Conservation (phyloP, 2,888 invertebrate genomes). For the Lampropteryx suffumata region DNA sequence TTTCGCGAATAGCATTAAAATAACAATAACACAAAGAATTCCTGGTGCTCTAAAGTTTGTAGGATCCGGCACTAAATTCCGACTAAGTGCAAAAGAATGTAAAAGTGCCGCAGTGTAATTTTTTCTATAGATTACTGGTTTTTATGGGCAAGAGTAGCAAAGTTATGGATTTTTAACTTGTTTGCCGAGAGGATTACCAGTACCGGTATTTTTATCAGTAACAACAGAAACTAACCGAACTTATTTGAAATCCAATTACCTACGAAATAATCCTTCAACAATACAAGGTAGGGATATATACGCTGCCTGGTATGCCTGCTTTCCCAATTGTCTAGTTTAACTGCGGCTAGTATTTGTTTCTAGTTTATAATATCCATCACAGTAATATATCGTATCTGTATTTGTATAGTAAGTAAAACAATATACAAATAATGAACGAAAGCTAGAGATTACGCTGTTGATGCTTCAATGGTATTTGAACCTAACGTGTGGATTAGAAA, state of each 20-base stretch:
- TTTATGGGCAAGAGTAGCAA: conserved; percentile 31
- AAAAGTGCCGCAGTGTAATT: conserved; percentile 39
- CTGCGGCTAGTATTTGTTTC: background rate
- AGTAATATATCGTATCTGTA: too few species aligned
- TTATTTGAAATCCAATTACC: conserved; percentile 10
- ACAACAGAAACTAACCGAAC: background rate
- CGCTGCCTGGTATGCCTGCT: too few species aligned
- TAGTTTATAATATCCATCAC: background rate
- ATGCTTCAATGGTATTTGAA: too few species aligned
- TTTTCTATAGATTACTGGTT: conserved; percentile 40
- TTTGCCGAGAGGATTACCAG: conserved; percentile 6
- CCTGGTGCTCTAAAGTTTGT: conserved; percentile 26
- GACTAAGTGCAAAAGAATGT: conserved; percentile 48
- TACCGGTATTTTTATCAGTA: conserved; percentile 3
- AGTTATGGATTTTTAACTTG: conserved; percentile 9
- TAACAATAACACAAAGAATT: conserved; percentile 33
- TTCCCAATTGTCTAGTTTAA: conserved; percentile 1
- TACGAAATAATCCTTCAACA: conserved; percentile 2
- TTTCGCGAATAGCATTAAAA: conserved; percentile 16
- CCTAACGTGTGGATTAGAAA: too few species aligned
- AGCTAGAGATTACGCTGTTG: too few species aligned
- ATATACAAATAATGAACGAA: too few species aligned
- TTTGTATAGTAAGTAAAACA: too few species aligned
- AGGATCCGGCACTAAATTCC: conserved; percentile 42
- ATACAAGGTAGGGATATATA: too few species aligned